Evolutionary conservation across 1,140 invertebrate genomes (phyloP).

Genomic region (Stenopsyche tienmushanensis): DNA sequence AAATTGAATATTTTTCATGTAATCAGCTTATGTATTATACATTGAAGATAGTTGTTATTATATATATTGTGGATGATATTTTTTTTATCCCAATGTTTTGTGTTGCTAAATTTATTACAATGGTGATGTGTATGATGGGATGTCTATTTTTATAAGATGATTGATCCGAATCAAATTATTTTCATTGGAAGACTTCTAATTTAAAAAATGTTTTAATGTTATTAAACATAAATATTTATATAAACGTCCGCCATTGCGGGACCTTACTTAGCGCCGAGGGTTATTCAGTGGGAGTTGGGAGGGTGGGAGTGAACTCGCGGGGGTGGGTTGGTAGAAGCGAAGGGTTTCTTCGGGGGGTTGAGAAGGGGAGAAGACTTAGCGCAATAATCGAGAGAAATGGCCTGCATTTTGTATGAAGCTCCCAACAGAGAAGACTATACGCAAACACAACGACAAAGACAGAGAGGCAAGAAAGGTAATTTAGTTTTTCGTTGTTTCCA

Average conservation of each 20-base stretch:
- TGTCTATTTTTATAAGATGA: too few relatives aligned
- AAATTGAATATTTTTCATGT: too few relatives aligned
- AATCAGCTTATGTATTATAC: too few relatives aligned
- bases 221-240: slow-evolving; percentile 33
- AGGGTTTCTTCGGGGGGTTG: not conserved
- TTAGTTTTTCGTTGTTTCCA: slow-evolving; percentile 42
- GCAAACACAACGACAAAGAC: not conserved
- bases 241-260: slow-evolving; percentile 30
- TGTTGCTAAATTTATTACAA: too few relatives aligned
- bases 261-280: slow-evolving; percentile 36
- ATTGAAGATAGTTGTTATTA: too few relatives aligned
- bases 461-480: slow-evolving; percentile 36
- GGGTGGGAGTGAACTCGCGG: slow-evolving; percentile 15
- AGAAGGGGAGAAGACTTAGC: slow-evolving; percentile 29
- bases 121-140: too few relatives aligned
- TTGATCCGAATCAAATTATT: too few relatives aligned
- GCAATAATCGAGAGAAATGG: slow-evolving; percentile 52
- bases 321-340: slow-evolving; percentile 2
- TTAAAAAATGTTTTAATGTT: too few relatives aligned
- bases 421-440: slow-evolving; percentile 30
- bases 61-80: too few relatives aligned
- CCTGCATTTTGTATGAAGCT: slow-evolving; percentile 50
- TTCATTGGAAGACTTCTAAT: too few relatives aligned
- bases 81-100: too few relatives aligned
- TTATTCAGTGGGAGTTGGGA: slow-evolving; percentile 13